phyloP scores from a whole-genome alignment of 2,797 vertebrate species.

The Nyctibius grandis region DNA sequence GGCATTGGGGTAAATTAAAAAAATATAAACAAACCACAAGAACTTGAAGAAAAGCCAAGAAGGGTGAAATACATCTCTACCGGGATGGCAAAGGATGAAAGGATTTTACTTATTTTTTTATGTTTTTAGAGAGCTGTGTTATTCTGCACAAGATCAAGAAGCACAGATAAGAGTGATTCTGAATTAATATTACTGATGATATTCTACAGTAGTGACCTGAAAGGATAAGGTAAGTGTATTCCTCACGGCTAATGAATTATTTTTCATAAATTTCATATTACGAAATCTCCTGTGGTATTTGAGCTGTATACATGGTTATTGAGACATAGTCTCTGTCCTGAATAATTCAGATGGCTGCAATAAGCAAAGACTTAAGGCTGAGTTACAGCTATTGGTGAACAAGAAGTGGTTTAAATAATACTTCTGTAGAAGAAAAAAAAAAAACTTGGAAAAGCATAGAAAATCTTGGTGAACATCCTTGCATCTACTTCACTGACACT shows the following conservation, averaged over 20 bases:
- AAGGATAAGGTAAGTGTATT: not conserved
- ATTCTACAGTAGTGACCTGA: not conserved
- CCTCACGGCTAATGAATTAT: not conserved
- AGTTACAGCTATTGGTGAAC: not conserved
- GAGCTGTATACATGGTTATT: not conserved
- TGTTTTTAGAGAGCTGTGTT: not conserved
- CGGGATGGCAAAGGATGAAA: not conserved
- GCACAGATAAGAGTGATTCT: not conserved
- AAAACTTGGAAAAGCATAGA: not conserved
- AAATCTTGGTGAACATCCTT: not conserved
- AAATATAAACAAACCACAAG: not conserved
- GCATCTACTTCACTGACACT: not conserved
- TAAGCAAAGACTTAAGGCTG: not conserved
- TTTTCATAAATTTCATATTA: not conserved
- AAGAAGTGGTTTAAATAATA: not conserved
- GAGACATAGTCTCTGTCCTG: not conserved
- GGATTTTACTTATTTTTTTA: not conserved
- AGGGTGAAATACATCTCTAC: not conserved
- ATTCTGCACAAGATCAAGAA: not conserved
- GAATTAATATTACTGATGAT: not conserved
- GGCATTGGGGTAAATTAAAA: not conserved
- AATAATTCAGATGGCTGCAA: not conserved
- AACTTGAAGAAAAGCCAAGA: not conserved
- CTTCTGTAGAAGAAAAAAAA: not conserved
- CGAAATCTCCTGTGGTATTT: not conserved